Conservation (phyloP, 2,888 invertebrate species). For the Coleophora deauratella region DNA sequence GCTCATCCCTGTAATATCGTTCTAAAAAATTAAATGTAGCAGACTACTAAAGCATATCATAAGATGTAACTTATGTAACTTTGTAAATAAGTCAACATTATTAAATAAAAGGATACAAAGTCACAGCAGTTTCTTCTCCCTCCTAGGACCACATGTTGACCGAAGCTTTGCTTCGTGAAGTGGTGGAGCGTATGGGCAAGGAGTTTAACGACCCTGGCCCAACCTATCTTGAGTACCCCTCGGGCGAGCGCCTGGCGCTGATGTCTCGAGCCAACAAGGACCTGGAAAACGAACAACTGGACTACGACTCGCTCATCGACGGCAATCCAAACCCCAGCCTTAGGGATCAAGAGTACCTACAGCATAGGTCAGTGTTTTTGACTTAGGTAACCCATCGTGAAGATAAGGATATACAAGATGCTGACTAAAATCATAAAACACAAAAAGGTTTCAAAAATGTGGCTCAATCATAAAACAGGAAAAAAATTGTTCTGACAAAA, state of each 20-base stretch:
- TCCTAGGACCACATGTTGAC: constrained; percentile 78
- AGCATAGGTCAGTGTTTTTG: constrained; percentile 76
- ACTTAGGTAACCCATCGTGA: too few relatives aligned
- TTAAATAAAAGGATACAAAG: too few relatives aligned
- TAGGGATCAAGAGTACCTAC: constrained; percentile 90
- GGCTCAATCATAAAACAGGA: too few relatives aligned
- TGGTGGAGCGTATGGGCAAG: constrained; percentile 85
- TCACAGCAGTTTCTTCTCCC: neutral
- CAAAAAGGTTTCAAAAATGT: too few relatives aligned
- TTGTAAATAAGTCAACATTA: too few relatives aligned
- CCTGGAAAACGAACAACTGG: constrained; percentile 76
- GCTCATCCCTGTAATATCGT: too few relatives aligned
- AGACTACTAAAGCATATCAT: too few relatives aligned
- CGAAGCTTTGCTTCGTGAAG: constrained; percentile 82
- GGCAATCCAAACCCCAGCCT: constrained; percentile 84
- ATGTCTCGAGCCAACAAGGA: constrained; percentile 74
- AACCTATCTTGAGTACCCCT: constrained; percentile 77
- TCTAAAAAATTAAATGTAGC: too few relatives aligned
- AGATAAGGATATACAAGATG: too few relatives aligned
- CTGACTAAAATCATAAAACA: too few relatives aligned
- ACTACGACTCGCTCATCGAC: constrained; percentile 82
- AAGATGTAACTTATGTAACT: too few relatives aligned
- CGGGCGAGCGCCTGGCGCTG: constrained; percentile 57
- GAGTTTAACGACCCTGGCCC: constrained; percentile 80
- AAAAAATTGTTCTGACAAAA: too few relatives aligned